phyloP scores from a whole-genome alignment of 1,140 invertebrate species.

The Leptinotarsa undecemlineata region DNA sequence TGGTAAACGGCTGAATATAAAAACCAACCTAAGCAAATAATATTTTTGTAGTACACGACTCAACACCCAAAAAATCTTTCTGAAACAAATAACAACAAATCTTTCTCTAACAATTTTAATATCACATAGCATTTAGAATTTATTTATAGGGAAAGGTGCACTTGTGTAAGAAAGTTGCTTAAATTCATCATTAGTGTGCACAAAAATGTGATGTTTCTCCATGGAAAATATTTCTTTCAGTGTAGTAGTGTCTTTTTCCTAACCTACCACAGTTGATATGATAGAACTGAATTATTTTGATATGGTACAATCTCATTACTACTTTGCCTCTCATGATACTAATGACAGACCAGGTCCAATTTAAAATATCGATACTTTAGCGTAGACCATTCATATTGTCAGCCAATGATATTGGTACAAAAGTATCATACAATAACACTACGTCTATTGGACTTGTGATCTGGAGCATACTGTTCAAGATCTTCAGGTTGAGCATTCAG shows the following conservation, averaged over 20 bases:
- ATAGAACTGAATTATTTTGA: no score
- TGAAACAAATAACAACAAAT: not conserved
- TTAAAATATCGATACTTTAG: no score
- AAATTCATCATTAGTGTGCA: slow-evolving; percentile 29
- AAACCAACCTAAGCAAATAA: not conserved
- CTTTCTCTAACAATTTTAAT: slow-evolving; percentile 35
- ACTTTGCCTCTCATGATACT: no score
- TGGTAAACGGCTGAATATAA: not conserved
- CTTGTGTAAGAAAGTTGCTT: slow-evolving; percentile 39
- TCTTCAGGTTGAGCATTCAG: slow-evolving; percentile 70
- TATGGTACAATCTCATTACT: no score
- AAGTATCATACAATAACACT: slow-evolving; percentile 68
- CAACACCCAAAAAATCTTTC: slow-evolving; percentile 14
- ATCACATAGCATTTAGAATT: slow-evolving; percentile 53
- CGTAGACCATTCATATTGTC: not conserved
- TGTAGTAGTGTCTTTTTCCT: not conserved
- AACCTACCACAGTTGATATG: not conserved
- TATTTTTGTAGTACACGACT: slow-evolving; percentile 19
- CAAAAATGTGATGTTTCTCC: slow-evolving; percentile 15
- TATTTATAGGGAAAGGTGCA: slow-evolving; percentile 49
- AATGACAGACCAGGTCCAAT: no score
- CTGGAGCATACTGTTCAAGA: slow-evolving; percentile 69
- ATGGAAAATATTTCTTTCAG: not conserved
- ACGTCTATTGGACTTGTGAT: slow-evolving; percentile 69
- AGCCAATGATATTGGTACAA: slow-evolving; percentile 16